Evolutionary conservation across 2,888 invertebrate genomes (phyloP).

Genomic region (Luperina testacea): DNA sequence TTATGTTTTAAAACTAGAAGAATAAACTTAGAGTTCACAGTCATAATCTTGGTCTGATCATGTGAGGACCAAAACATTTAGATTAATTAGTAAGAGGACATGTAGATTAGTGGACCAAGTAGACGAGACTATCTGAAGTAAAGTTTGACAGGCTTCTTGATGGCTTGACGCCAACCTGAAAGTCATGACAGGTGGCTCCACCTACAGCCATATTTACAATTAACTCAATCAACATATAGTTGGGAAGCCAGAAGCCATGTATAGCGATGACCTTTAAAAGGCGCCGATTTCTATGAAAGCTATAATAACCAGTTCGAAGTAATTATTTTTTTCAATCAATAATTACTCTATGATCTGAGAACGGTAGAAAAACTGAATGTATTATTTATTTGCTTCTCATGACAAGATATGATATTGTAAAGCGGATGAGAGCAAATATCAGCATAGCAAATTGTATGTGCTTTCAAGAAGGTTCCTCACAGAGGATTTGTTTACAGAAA

Average conservation of each 20-base stretch:
- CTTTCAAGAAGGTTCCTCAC: neutral
- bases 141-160: neutral
- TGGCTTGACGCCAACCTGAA: neutral
- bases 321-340: neutral
- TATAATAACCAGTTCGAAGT: neutral
- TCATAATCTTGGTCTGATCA: neutral
- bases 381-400: conserved; percentile 4
- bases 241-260: neutral
- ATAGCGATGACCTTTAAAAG: conserved; percentile 5
- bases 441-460: neutral
- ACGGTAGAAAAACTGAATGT: conserved; percentile 10
- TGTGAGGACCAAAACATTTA: neutral
- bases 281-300: conserved; percentile 21
- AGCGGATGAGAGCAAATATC: neutral
- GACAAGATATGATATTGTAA: neutral
- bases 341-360: conserved; percentile 8
- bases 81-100: neutral
- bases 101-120: neutral
- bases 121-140: neutral
- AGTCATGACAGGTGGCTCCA: conserved; percentile 6
- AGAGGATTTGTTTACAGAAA: neutral
- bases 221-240: neutral
- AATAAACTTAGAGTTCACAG: neutral
- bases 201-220: conserved; percentile 11
- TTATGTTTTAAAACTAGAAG: neutral